Conservation (phyloP, 1,140 invertebrate species). For the Octopus bimaculoides region DNA sequence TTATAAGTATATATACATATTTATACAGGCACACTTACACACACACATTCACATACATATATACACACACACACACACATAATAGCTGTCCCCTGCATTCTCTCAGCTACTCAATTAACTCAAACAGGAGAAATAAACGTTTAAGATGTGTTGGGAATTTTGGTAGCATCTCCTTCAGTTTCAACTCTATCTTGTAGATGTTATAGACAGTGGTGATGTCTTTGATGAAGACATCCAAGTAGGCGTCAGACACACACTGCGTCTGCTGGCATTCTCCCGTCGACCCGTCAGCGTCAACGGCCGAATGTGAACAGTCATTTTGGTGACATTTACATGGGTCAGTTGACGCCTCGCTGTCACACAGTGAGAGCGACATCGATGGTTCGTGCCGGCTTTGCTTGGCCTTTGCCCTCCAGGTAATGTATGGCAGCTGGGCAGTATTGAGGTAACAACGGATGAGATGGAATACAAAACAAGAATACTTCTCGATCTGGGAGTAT, state of each 20-base stretch:
- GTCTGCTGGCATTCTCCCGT: too few species aligned
- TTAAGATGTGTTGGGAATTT: neutral
- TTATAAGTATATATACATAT: constrained; percentile 24
- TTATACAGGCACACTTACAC: constrained; percentile 2
- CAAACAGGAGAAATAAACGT: constrained; percentile 15
- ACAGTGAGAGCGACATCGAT: too few species aligned
- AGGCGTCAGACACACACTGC: neutral
- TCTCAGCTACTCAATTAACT: constrained; percentile 13
- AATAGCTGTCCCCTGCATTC: constrained; percentile 1
- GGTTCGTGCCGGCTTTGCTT: too few species aligned
- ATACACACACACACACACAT: neutral
- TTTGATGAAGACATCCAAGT: neutral
- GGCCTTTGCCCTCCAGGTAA: too few species aligned
- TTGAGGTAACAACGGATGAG: too few species aligned
- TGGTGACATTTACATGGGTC: too few species aligned
- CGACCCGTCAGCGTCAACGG: too few species aligned
- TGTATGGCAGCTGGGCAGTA: too few species aligned
- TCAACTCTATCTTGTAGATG: neutral
- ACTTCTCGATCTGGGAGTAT: too few species aligned
- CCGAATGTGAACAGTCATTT: too few species aligned
- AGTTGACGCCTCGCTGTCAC: too few species aligned
- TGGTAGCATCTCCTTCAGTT: neutral
- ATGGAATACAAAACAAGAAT: too few species aligned
- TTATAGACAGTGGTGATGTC: neutral
- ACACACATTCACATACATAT: neutral